These are phyloP conservation scores for Lathronympha strigana DNA, from an alignment of 2,888 invertebrate species.

Conservation along the genomic window DNA sequence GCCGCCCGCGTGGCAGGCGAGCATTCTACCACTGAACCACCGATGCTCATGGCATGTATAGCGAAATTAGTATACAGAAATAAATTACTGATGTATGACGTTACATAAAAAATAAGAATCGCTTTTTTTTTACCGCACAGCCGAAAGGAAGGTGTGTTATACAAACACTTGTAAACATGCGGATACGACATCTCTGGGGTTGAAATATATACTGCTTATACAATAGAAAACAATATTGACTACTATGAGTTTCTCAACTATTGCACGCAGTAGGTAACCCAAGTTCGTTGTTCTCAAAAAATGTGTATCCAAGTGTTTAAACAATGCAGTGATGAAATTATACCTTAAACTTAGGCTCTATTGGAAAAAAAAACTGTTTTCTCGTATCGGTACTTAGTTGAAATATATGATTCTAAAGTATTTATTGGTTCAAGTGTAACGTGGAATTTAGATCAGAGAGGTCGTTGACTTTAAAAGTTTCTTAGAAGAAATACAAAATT, in stretches of 20 bases:
- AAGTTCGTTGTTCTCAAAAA: constrained; percentile 33
- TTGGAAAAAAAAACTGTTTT: constrained; percentile 6
- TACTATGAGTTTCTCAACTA: background rate
- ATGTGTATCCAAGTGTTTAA: constrained; percentile 29
- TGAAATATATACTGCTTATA: too few relatives aligned
- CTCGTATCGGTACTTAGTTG: background rate
- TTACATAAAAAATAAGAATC: too few relatives aligned
- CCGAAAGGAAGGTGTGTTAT: too few relatives aligned
- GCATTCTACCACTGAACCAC: constrained; percentile 49
- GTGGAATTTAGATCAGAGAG: constrained; percentile 47
- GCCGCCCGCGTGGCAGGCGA: constrained; percentile 82
- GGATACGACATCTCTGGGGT: too few relatives aligned
- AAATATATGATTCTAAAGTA: background rate
- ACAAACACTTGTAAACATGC: too few relatives aligned
- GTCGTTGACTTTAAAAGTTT: constrained; percentile 29
- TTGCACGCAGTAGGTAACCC: background rate
- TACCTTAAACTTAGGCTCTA: too few relatives aligned
- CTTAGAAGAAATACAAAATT: background rate
- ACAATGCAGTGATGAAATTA: constrained; percentile 3
- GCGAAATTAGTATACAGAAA: constrained; percentile 21
- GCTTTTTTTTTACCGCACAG: too few relatives aligned
- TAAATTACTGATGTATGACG: too few relatives aligned
- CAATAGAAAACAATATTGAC: too few relatives aligned
- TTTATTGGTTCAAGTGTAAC: constrained; percentile 50
- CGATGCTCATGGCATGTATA: constrained; percentile 11